phyloP scores from a whole-genome alignment of 2,797 vertebrate genomes.

The Lithobates sylvaticus region DNA sequence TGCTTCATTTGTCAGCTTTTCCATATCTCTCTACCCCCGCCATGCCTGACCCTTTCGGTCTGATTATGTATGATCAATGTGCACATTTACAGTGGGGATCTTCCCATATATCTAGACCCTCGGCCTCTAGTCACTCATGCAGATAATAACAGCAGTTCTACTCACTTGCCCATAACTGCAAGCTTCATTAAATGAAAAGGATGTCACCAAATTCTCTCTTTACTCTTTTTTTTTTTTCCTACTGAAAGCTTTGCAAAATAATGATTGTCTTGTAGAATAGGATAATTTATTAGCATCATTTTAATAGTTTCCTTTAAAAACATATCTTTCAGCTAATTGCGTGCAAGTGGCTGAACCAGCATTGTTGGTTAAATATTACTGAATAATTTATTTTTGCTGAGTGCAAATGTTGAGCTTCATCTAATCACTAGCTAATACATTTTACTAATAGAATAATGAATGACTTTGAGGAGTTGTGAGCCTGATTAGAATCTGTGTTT shows the following conservation, averaged over 20 bases:
- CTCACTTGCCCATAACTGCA: constrained; percentile 80
- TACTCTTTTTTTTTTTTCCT: constrained; percentile 61
- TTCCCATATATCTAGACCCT: constrained; percentile 76
- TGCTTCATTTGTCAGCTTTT: constrained; percentile 76
- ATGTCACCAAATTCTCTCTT: constrained; percentile 80
- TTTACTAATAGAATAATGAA: not conserved
- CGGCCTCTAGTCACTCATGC: constrained; percentile 79
- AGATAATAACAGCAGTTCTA: constrained; percentile 82
- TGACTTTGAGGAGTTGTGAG: not conserved
- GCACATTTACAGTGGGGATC: constrained; percentile 78
- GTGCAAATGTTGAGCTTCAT: constrained; percentile 12
- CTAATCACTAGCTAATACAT: constrained; percentile 15
- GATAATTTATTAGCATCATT: constrained; percentile 48
- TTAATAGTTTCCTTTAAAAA: constrained; percentile 27
- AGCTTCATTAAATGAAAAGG: constrained; percentile 82
- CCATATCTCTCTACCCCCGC: constrained; percentile 66
- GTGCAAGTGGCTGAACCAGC: constrained; percentile 9
- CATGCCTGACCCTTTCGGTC: constrained; percentile 76
- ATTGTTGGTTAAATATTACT: constrained; percentile 17
- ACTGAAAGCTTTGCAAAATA: constrained; percentile 43
- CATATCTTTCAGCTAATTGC: constrained; percentile 24
- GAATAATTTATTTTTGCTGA: not conserved
- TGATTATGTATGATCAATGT: constrained; percentile 84
- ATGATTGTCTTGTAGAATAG: constrained; percentile 43
- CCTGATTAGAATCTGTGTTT: not conserved